A percentile compares a stretch with the other conserved stretches of the same genome.
Evolutionary conservation across 92 coral and sea anemone genomes (phyloP).

Genomic region (Desmophyllum pertusum): DNA sequence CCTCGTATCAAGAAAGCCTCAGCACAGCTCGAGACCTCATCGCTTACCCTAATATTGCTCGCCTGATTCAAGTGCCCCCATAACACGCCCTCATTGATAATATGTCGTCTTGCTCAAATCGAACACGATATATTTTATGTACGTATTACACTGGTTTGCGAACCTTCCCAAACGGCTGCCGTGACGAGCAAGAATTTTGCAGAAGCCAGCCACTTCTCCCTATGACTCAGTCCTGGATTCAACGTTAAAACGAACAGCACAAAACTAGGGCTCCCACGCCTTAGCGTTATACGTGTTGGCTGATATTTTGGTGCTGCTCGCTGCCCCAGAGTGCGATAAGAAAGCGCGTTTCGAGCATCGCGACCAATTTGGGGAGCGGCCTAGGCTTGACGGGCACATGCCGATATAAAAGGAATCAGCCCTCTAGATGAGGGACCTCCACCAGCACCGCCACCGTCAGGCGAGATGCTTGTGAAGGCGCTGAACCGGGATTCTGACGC

Average conservation of each 20-base stretch:
- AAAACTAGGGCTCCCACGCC: slow-evolving; percentile 67
- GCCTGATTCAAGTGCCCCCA: slow-evolving; percentile 38
- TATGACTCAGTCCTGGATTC: no score
- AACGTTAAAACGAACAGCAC: no score
- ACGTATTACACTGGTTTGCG: no score
- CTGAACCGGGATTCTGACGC: slow-evolving; percentile 33
- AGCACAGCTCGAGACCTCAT: no score
- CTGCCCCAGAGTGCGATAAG: slow-evolving; percentile 54
- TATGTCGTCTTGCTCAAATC: slow-evolving; percentile 52
- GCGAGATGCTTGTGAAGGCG: slow-evolving; percentile 23
- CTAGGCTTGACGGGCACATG: slow-evolving; percentile 34
- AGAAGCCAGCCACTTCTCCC: no score
- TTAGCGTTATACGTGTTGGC: slow-evolving; percentile 58
- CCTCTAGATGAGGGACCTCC: background rate
- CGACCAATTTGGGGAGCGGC: slow-evolving; percentile 66
- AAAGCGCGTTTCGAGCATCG: slow-evolving; percentile 64
- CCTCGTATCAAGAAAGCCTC: slow-evolving; percentile 36
- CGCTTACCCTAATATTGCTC: no score
- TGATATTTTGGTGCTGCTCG: slow-evolving; percentile 56
- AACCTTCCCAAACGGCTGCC: no score
- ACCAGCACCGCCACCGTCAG: background rate
- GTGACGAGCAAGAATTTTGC: slow-evolving; percentile 43
- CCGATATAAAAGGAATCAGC: slow-evolving; percentile 28
- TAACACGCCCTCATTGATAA: no score
- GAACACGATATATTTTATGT: slow-evolving; percentile 55